Evolutionary conservation across 2,797 vertebrate genomes (phyloP).

Genomic region (Oryzias sinensis): DNA sequence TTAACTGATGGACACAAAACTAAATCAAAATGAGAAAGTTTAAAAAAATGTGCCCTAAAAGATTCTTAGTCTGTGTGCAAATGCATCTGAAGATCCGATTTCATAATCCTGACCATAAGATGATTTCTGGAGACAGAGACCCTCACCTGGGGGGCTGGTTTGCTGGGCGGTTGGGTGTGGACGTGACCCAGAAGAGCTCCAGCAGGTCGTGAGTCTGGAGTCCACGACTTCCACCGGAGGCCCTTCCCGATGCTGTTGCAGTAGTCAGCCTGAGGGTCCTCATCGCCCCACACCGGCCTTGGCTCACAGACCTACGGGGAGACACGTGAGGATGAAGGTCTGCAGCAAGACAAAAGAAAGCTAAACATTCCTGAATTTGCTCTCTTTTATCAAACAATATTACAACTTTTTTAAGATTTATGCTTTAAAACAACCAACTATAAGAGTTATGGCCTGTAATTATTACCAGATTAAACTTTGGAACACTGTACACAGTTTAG

Average conservation of each 20-base stretch:
- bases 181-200: conserved; percentile 68
- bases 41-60: too few relatives aligned
- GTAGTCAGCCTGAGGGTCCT: conserved; percentile 83
- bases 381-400: too few relatives aligned
- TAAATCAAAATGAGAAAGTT: too few relatives aligned
- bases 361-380: neutral
- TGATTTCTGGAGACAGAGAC: neutral
- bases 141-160: conserved; percentile 77
- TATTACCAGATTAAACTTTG: too few relatives aligned
- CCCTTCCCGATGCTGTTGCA: conserved; percentile 98
- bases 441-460: too few relatives aligned
- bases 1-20: too few relatives aligned
- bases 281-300: conserved; percentile 82
- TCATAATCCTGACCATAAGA: too few relatives aligned
- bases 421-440: too few relatives aligned
- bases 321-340: neutral
- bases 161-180: conserved; percentile 74
- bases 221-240: conserved; percentile 90
- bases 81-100: too few relatives aligned
- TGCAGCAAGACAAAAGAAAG: neutral
- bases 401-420: neutral
- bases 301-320: conserved; percentile 72
- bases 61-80: too few relatives aligned
- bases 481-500: too few relatives aligned
- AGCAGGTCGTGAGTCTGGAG: conserved; percentile 79